Percentiles rank a stretch among this genome's conserved stretches.
These are phyloP conservation scores for Hoplias malabaricus DNA, from an alignment of 2,113 vertebrate genomes.

Conservation along the genomic window DNA sequence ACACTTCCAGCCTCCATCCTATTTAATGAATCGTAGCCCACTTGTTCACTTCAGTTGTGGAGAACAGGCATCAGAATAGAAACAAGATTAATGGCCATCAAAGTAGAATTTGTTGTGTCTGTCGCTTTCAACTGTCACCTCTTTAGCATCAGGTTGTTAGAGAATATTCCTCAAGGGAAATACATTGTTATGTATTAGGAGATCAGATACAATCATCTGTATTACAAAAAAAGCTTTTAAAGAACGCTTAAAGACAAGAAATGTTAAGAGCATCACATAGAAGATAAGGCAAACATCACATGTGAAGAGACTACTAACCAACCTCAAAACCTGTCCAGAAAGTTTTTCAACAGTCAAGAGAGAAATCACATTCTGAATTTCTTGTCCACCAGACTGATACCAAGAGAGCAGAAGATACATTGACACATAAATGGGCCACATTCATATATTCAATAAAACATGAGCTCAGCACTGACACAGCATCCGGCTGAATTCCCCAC, in stretches of 20 bases:
- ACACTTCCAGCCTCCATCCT: neutral
- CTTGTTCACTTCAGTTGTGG: neutral
- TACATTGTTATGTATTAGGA: conserved; percentile 18
- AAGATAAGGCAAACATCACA: conserved; percentile 74
- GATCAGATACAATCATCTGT: conserved; percentile 49
- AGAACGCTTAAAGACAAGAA: conserved; percentile 55
- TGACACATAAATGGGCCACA: conserved; percentile 38
- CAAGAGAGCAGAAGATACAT: conserved; percentile 25
- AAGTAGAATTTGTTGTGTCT: neutral
- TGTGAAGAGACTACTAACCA: conserved; percentile 56
- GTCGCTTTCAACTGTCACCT: neutral
- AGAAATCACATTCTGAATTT: conserved; percentile 62
- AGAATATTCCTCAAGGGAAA: conserved; percentile 25
- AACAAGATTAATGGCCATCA: neutral
- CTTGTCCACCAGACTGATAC: conserved; percentile 45
- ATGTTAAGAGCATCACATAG: conserved; percentile 54
- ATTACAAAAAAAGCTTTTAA: conserved; percentile 49
- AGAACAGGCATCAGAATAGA: neutral
- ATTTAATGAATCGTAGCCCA: neutral
- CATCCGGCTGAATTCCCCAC: neutral
- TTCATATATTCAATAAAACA: conserved; percentile 50
- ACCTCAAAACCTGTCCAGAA: conserved; percentile 61
- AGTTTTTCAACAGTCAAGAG: conserved; percentile 64
- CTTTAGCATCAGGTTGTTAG: neutral
- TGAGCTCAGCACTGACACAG: neutral